A percentile compares a stretch with the other conserved stretches of the same genome.
phyloP scores from a whole-genome alignment of 2,888 invertebrate genomes.

The Tinea pellionella region DNA sequence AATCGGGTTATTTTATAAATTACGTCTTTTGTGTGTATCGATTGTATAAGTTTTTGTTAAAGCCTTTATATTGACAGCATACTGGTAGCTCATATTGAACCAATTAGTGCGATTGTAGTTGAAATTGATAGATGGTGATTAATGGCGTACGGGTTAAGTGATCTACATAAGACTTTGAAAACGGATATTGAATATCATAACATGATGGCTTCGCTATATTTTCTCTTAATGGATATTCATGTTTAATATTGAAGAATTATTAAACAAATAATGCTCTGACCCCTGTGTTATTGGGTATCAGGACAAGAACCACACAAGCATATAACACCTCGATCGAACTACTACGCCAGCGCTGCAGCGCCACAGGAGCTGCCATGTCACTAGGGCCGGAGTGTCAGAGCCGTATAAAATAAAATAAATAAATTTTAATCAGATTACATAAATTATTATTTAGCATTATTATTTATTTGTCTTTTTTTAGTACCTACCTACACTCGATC shows the following conservation, averaged over 20 bases:
- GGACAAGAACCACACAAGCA: too few relatives aligned
- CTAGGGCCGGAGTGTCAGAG: too few relatives aligned
- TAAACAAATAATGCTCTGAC: too few relatives aligned
- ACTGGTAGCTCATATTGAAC: slow-evolving; percentile 12
- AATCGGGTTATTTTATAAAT: slow-evolving; percentile 15
- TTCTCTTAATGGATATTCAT: background rate
- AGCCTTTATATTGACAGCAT: slow-evolving; percentile 17
- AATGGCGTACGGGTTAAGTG: background rate
- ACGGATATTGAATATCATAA: background rate
- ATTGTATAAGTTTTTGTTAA: slow-evolving; percentile 15
- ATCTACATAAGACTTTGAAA: background rate
- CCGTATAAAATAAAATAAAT: too few relatives aligned
- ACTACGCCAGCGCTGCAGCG: too few relatives aligned
- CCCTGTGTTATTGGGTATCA: too few relatives aligned
- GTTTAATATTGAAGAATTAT: background rate
- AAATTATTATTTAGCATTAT: too few relatives aligned
- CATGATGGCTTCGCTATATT: background rate
- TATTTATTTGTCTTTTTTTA: too few relatives aligned
- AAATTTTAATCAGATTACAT: too few relatives aligned
- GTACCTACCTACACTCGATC: background rate
- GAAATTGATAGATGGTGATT: slow-evolving; percentile 9
- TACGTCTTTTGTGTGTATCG: slow-evolving; percentile 17
- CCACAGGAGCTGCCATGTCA: too few relatives aligned
- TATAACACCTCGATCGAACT: too few relatives aligned
- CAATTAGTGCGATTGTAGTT: slow-evolving; percentile 13